A percentile compares a stretch with the other conserved stretches of the same genome.
phyloP scores from a whole-genome alignment of 2,797 vertebrate species.

The Synaphobranchus kaupii region DNA sequence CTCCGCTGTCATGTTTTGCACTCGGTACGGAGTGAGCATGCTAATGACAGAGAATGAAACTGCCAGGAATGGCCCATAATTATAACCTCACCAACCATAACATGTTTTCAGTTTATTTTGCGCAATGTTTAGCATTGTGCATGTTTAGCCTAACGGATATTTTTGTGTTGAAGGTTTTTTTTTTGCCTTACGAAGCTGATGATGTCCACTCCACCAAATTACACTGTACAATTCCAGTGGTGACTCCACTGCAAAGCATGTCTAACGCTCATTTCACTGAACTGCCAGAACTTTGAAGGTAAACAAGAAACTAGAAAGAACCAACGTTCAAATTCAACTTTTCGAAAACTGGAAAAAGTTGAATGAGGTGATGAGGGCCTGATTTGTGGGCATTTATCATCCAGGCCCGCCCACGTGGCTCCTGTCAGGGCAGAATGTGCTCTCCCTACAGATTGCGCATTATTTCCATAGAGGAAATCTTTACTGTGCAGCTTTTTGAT shows the following conservation, averaged over 20 bases:
- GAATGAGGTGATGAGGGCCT: background rate
- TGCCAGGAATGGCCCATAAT: background rate
- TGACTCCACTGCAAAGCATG: no score
- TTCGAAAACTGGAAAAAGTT: background rate
- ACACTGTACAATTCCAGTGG: background rate
- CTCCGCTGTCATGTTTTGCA: background rate
- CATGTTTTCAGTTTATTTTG: background rate
- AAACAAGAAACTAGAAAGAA: background rate
- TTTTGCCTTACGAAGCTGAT: background rate
- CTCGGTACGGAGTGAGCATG: background rate
- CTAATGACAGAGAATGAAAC: background rate
- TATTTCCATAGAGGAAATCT: conserved; percentile 5
- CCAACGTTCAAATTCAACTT: background rate
- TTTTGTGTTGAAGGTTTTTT: background rate
- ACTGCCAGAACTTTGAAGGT: background rate
- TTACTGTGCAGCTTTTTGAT: conserved; percentile 7
- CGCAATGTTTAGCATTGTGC: background rate
- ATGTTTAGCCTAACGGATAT: background rate
- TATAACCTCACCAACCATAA: background rate
- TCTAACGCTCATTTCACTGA: background rate
- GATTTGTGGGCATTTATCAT: background rate
- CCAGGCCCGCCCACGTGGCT: background rate
- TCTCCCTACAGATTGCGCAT: background rate
- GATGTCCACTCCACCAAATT: background rate
- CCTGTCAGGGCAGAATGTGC: no score